Evolutionary conservation across 2,797 vertebrate species (phyloP), one percentile per base, ranked within the genome.

Genomic region (Zonotrichia albicollis): DNA sequence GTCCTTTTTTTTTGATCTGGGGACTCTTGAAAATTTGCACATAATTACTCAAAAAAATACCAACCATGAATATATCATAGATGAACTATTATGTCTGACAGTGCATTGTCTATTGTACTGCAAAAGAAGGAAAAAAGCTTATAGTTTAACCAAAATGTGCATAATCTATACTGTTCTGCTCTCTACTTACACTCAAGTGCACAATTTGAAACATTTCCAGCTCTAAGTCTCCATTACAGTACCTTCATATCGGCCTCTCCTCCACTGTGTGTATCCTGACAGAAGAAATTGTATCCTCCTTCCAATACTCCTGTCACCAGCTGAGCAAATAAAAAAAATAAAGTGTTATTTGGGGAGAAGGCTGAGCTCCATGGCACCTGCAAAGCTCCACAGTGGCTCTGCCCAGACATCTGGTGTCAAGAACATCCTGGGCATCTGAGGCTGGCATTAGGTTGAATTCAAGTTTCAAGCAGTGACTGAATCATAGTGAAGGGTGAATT

Each of bases 281-380:
- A 99, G 98, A 98, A 98, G 97, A 99, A 98, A 97, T 98, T 99
- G 98, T 99, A 99, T 80, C 97, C 97, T 74, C 99, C 98, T 84
- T 98, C 95, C 98, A 98, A 98, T 62, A 98, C 98, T 95, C 98
- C 98, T 0, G 97, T 97, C 90, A 98, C 97, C 86, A 99, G 97
- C 99, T 99, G 91, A 78, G 77, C 74, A 98, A 84, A 93, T 95
- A 82, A 84, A 72, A 70, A 65, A 73, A 89, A 74, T 5, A 60
- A 66, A 50, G 22, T 15, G 40, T 94, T 86, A 95, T 38, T 38
- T 73, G 48, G 55, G 51, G 54, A 79, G 26, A 70, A 68, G 25
- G 32, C 29, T 74, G 48, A n/a, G 45, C 17, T 62, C 29, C 1
- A 1, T 0, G 1, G 34, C 62, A 82, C 7, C 18, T 14, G 9